Percentiles rank a stretch among this genome's conserved stretches.
Conservation (phyloP, 2,797 vertebrate species). For the Danionella dracula region DNA sequence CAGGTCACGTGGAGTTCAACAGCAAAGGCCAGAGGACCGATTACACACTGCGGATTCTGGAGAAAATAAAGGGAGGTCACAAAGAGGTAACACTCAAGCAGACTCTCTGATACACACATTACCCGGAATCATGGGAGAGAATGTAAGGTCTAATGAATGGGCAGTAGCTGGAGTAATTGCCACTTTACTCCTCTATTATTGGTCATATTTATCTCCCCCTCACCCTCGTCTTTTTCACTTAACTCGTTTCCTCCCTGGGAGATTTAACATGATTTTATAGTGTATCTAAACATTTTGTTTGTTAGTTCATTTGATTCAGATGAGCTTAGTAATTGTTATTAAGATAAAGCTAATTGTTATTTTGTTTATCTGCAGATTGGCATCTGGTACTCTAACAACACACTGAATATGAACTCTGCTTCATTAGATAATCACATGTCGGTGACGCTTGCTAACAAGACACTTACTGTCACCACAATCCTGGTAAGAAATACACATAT, state of each 20-base stretch:
- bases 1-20: slow-evolving; percentile 85
- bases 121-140: slow-evolving; percentile 1
- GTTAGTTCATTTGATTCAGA: too few species aligned
- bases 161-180: slow-evolving; percentile 32
- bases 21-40: slow-evolving; percentile 89
- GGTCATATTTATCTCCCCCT: slow-evolving; percentile 13
- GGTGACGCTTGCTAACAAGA: slow-evolving; percentile 83
- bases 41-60: slow-evolving; percentile 82
- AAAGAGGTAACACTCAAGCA: slow-evolving; percentile 68
- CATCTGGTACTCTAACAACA: slow-evolving; percentile 86
- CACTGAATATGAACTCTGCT: slow-evolving; percentile 81
- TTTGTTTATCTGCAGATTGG: slow-evolving; percentile 70
- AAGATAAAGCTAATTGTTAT: slow-evolving; percentile 1
- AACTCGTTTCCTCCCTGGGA: background rate
- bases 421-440: slow-evolving; percentile 80
- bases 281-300: too few species aligned
- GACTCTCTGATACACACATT: slow-evolving; percentile 26
- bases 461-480: slow-evolving; percentile 84
- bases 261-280: background rate
- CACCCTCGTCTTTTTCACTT: background rate
- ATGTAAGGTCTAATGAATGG: slow-evolving; percentile 18
- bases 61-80: slow-evolving; percentile 78
- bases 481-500: slow-evolving; percentile 71
- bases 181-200: slow-evolving; percentile 10
- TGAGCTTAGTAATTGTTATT: background rate